Base-by-base conservation (phyloP, 1,140 invertebrate genomes). In the Lerema accius region DNA sequence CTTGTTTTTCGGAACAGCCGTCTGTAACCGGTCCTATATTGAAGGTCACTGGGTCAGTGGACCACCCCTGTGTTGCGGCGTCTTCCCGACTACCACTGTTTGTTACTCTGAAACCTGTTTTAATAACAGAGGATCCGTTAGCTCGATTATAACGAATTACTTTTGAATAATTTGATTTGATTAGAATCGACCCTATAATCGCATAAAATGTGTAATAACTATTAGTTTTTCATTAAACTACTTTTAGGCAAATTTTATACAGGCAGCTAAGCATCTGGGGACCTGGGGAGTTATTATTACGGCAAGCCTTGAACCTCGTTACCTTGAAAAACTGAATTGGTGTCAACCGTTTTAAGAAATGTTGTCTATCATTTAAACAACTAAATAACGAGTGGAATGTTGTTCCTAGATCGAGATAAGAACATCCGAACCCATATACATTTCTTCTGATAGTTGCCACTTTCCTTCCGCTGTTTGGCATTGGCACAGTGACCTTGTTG, bases 31-130 rank as follows among this genome's bases (percentile, higher is more conserved):
- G 80, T 82, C 70, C 63, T 15, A 39, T 35, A n/a, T 69, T 75
- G 70, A 83, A 81, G 84, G 84, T 83, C 77, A 87, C 73, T 85
- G 67, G 84, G 84, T 84, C 72, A 87, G 73, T 82, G 73, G 77
- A 76, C 75, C 73, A 69, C 56, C 56, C 56, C 61, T 45, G 55
- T 46, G 37, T 14, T 42, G 49, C 35, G 50, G 19, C 59, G 49
- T 16, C 45, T n/a, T 59, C 28, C 43, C 23, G 32, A 16, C 32
- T 14, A 13, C 35, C 32, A 6, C 4, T 23, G 19, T 23, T 46
- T 13, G 4, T n/a, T 40, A 40, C 37, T 40, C 37, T 23, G 19
- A 5, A 23, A 23, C 19, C 5, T 23, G 19, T 23, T 23, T 23
- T 23, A 23, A 23, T 23, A 23, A 23, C 19, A 23, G 2, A 23